Conservation (phyloP, 2,113 vertebrate species). For the Lanius collurio region DNA sequence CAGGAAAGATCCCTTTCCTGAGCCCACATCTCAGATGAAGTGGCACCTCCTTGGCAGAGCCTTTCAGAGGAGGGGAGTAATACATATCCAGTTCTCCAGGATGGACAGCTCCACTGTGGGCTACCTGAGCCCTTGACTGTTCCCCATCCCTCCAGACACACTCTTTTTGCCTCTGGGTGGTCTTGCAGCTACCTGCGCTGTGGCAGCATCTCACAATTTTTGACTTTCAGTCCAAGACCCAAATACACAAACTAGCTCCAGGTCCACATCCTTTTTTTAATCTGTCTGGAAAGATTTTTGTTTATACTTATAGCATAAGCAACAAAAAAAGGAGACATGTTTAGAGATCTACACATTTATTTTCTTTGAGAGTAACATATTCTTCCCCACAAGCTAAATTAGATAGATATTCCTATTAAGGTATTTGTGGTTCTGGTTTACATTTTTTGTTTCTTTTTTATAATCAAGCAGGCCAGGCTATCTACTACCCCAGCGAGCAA, state of each 20-base stretch:
- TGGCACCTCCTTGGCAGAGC: background rate
- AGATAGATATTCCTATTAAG: background rate
- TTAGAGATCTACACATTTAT: background rate
- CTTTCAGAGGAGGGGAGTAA: background rate
- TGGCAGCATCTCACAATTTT: background rate
- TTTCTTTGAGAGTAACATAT: background rate
- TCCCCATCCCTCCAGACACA: background rate
- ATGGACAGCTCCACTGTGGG: accelerated
- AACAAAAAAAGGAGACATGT: background rate
- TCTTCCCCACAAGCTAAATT: background rate
- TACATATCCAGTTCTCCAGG: no score
- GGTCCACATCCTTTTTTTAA: background rate
- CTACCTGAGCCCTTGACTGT: background rate
- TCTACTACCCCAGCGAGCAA: background rate
- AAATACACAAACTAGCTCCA: background rate
- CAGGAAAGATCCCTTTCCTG: background rate
- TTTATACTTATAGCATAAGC: background rate
- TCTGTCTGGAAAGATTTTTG: background rate
- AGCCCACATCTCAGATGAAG: background rate
- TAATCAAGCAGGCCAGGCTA: background rate
- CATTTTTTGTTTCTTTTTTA: background rate
- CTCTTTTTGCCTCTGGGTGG: background rate
- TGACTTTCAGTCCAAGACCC: background rate
- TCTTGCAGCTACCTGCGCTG: background rate
- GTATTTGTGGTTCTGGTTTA: background rate